These are phyloP conservation scores for Umimayanthus chanpuru DNA, from an alignment of 92 coral and sea anemone genomes.

Conservation along the genomic window DNA sequence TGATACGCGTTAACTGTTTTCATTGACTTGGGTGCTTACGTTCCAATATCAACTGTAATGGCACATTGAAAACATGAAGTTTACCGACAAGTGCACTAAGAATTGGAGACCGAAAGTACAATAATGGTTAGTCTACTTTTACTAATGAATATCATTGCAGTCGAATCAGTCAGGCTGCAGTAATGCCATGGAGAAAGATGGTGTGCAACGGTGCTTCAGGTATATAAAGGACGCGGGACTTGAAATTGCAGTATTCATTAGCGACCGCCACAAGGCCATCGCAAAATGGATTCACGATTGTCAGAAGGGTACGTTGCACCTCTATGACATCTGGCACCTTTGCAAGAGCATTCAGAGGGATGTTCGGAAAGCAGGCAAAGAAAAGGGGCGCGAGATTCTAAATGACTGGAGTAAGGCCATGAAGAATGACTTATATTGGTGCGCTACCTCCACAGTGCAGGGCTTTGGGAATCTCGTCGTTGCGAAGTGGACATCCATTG, in stretches of 20 bases:
- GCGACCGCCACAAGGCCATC: constrained; percentile 46
- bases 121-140: no score
- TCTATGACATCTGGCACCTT: constrained; percentile 40
- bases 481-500: no score
- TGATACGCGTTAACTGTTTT: no score
- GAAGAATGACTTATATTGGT: constrained; percentile 34
- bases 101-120: not conserved
- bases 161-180: constrained; percentile 18
- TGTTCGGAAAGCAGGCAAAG: constrained; percentile 25
- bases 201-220: constrained; percentile 19
- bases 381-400: constrained; percentile 30
- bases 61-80: no score
- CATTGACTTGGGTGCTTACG: no score
- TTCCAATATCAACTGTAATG: no score
- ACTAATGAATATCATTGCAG: constrained; percentile 3
- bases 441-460: constrained; percentile 38
- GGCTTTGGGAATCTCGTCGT: constrained; percentile 11
- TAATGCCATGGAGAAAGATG: constrained; percentile 20
- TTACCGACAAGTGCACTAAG: no score
- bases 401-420: constrained; percentile 17
- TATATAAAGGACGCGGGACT: constrained; percentile 1
- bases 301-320: constrained; percentile 24
- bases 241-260: constrained; percentile 23
- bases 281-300: constrained; percentile 7
- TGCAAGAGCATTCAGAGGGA: not conserved